Evolutionary conservation across 1,140 invertebrate genomes (phyloP).

Genomic region (Drosophila pseudoobscura): DNA sequence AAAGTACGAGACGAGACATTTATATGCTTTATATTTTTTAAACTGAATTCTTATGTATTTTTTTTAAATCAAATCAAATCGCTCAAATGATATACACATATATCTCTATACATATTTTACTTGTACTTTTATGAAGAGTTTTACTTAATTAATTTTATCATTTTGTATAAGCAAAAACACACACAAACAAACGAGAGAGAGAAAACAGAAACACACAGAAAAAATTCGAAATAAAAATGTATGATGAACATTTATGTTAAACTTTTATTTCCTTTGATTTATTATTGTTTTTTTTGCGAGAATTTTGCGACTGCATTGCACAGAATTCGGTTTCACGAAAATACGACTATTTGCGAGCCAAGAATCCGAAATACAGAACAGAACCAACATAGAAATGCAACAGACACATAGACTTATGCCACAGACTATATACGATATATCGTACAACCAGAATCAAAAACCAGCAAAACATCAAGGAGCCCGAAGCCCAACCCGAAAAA

Average conservation of each 20-base stretch:
- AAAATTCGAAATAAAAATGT: conserved; percentile 61
- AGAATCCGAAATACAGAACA: conserved; percentile 32
- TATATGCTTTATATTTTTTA: conserved; percentile 57
- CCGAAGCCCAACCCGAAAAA: neutral
- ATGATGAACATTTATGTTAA: conserved; percentile 56
- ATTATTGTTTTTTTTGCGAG: conserved; percentile 13
- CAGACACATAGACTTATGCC: conserved; percentile 13
- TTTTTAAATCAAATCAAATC: conserved; percentile 19
- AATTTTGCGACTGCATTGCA: conserved; percentile 53
- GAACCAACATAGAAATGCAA: conserved; percentile 22
- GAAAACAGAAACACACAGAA: conserved; percentile 52
- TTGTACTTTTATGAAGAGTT: conserved; percentile 75
- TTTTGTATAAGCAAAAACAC: conserved; percentile 56
- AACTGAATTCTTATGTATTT: conserved; percentile 60
- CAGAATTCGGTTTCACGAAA: conserved; percentile 66
- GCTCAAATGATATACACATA: conserved; percentile 25
- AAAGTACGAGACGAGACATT: conserved; percentile 33
- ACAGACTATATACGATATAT: too few species aligned
- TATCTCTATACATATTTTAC: conserved; percentile 63
- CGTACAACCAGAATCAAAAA: conserved; percentile 12
- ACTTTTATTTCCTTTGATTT: conserved; percentile 1
- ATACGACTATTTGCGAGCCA: conserved; percentile 47
- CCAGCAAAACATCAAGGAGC: conserved; percentile 7
- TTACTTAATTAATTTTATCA: conserved; percentile 78
- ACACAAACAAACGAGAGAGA: conserved; percentile 42